Conservation (phyloP, 64 coral and sea anemone species). For the Catalaphyllia jardinei region DNA sequence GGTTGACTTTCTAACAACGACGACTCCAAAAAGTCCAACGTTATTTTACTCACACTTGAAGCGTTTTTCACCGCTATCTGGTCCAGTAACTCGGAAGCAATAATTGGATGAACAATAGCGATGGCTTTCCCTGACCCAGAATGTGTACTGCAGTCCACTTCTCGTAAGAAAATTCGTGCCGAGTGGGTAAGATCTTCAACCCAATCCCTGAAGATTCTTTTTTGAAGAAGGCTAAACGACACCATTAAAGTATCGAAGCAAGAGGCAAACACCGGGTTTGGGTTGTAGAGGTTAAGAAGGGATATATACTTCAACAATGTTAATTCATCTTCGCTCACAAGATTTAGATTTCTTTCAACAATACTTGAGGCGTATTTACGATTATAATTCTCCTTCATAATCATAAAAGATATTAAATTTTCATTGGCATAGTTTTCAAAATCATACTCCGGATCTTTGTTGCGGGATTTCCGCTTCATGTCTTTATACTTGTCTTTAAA, state of each 20-base stretch:
- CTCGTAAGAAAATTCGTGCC: conserved; percentile 44
- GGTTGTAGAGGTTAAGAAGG: conserved; percentile 54
- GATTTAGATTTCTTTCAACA: conserved; percentile 41
- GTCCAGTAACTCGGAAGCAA: conserved; percentile 40
- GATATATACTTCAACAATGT: conserved; percentile 45
- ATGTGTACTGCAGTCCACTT: conserved; percentile 29
- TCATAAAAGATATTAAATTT: conserved; percentile 69
- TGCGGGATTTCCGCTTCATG: conserved; percentile 5
- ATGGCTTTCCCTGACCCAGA: conserved; percentile 57
- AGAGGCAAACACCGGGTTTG: conserved; percentile 22
- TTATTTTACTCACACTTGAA: conserved; percentile 24
- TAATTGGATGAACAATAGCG: conserved; percentile 48
- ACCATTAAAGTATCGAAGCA: conserved; percentile 66
- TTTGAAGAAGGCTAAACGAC: conserved; percentile 10
- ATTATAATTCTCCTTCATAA: conserved; percentile 77
- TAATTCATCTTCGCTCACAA: conserved; percentile 19
- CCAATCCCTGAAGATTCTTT: conserved; percentile 36
- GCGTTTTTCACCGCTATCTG: background rate
- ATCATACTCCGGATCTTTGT: conserved; percentile 27
- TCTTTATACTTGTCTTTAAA: conserved; percentile 57
- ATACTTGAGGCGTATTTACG: conserved; percentile 40
- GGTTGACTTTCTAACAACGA: conserved; percentile 2
- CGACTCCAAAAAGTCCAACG: conserved; percentile 34
- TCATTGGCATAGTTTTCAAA: conserved; percentile 52
- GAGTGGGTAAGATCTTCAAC: conserved; percentile 53